Conservation (phyloP, 1,140 invertebrate species). For the Cotesia typhae region DNA sequence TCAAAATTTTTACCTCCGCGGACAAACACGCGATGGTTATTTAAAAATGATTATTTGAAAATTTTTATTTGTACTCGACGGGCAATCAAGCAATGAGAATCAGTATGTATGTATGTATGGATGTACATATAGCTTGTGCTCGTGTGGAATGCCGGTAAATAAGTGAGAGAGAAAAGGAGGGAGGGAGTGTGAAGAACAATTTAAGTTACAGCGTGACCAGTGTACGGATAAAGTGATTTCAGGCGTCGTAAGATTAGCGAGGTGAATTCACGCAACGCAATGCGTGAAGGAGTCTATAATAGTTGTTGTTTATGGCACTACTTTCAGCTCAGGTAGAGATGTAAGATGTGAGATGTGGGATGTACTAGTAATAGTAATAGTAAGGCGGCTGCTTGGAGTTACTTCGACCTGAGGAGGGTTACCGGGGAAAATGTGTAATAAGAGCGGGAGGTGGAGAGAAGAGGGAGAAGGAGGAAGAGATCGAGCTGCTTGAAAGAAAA, state of each 20-base stretch:
- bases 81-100: too few species aligned
- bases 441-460: neutral
- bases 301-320: neutral
- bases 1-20: too few species aligned
- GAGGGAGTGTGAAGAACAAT: slow-evolving; percentile 1
- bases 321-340: neutral
- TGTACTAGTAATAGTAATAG: too few species aligned
- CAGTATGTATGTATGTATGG: neutral
- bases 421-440: neutral
- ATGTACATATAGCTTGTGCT: neutral
- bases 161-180: neutral
- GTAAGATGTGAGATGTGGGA: neutral
- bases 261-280: slow-evolving; percentile 8
- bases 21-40: too few species aligned
- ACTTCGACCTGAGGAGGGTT: neutral
- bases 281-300: slow-evolving; percentile 2
- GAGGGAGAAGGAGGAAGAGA: neutral
- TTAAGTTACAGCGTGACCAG: slow-evolving; percentile 12
- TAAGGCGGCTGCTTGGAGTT: too few species aligned
- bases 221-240: slow-evolving; percentile 27
- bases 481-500: neutral
- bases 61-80: too few species aligned
- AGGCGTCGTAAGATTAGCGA: slow-evolving; percentile 14
- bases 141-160: neutral
- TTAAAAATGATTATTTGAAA: too few species aligned